Evolutionary conservation across 2,888 invertebrate species (phyloP).

Genomic region (Germaria angustata): DNA sequence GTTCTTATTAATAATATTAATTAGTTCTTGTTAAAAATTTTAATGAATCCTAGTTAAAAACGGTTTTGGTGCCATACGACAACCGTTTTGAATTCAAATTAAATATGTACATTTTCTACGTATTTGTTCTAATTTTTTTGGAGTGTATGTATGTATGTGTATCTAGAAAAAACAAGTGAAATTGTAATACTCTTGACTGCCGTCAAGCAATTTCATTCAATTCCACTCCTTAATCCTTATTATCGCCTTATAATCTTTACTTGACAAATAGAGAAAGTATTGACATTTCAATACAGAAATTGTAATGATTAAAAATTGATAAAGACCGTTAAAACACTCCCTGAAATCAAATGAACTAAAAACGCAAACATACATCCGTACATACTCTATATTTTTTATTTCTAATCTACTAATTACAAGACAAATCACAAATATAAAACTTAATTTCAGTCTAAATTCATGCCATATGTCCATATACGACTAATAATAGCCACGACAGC

Average conservation of each 20-base stretch:
- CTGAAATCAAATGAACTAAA: background rate
- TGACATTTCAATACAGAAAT: background rate
- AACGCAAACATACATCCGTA: background rate
- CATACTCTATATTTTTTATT: background rate
- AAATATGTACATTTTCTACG: too few relatives aligned
- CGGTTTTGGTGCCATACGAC: too few relatives aligned
- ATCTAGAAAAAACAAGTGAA: background rate
- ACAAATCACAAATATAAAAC: constrained; percentile 4
- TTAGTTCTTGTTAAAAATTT: too few relatives aligned
- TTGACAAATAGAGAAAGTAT: background rate
- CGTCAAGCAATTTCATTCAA: background rate
- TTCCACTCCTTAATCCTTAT: constrained; percentile 31
- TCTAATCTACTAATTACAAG: background rate
- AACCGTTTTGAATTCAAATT: too few relatives aligned
- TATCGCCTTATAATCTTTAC: too few relatives aligned
- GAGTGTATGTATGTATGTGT: too few relatives aligned
- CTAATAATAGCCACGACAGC: background rate
- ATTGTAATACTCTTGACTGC: background rate
- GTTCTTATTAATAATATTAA: too few relatives aligned
- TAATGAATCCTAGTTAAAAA: too few relatives aligned
- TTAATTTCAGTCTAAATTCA: background rate
- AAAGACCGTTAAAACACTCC: background rate
- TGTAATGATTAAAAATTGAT: background rate
- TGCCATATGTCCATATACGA: too few relatives aligned
- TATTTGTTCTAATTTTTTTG: too few relatives aligned